Evolutionary conservation across 2,888 invertebrate species (phyloP), one percentile per base, ranked within the genome.

Genomic region (Erebia palarica): DNA sequence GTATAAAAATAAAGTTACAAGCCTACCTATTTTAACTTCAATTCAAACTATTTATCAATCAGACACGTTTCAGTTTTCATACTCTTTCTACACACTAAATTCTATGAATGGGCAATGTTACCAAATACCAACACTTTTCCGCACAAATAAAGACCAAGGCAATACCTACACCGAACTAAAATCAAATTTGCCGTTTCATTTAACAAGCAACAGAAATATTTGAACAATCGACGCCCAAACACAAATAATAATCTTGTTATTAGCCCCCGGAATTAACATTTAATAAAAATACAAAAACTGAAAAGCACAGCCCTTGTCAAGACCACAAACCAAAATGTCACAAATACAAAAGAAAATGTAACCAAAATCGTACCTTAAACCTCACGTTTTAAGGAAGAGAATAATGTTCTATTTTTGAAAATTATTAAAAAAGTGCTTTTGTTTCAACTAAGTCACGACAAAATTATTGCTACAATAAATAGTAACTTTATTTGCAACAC

Each of bases 191-290:
- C 79, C 85, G 81, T 77, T 78, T 80, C 85, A 88, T 90, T 88
- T 82, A 82, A 80, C 85, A 80, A 80, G 83, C 78, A 79, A 75
- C 71, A 75, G 81, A 82, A 89, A 91, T 90, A 88, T 90, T 90
- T 89, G 86, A 85, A 79, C 87, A 86, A 84, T 80, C 79, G 77
- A 72, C 81, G 27, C 87, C 86, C 81, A 80, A 78, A 78, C 76
- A 77, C 73, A 82, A 83, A 88, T 86, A 86, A 87, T 87, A 90
- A 91, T 89, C 88, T 86, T 75, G 83, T 91, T 89, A 89, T 75
- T 74, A 75, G 65, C 73, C 70, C 70, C 79, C 80, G 85, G 87
- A 89, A 87, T 86, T 84, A 84, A 78, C 82, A 74, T 82, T 81
- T 75, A 79, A 87, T 75, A 79, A 87, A 88, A 87, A 88, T 89